These are phyloP conservation scores for Poeciliopsis infans DNA, from an alignment of 2,797 vertebrate species.

Conservation along the genomic window DNA sequence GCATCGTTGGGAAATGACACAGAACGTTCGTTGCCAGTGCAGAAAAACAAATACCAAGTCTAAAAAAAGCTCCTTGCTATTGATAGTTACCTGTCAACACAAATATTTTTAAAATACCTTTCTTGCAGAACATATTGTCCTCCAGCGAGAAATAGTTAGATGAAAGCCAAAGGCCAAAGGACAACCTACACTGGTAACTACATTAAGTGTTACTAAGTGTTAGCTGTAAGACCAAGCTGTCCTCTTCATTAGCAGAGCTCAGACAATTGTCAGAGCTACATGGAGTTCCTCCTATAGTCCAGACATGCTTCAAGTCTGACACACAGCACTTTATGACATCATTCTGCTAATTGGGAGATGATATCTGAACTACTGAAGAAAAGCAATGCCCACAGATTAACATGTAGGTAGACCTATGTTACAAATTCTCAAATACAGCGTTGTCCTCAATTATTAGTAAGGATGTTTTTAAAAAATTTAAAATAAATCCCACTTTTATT, in stretches of 20 bases:
- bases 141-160: background rate
- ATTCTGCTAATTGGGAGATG: background rate
- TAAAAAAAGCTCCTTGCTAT: slow-evolving; percentile 6
- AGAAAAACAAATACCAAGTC: slow-evolving; percentile 15
- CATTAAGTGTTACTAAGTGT: background rate
- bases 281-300: slow-evolving; percentile 5
- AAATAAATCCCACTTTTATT: background rate
- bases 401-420: background rate
- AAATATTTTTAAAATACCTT: background rate
- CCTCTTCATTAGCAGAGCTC: background rate
- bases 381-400: too few relatives aligned
- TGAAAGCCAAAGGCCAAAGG: background rate
- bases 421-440: background rate
- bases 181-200: background rate
- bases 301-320: background rate
- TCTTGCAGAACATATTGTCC: slow-evolving; percentile 1
- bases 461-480: background rate
- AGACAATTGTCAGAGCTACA: background rate
- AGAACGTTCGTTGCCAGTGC: slow-evolving; percentile 2
- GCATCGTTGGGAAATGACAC: slow-evolving; percentile 22
- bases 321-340: background rate
- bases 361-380: background rate
- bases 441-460: background rate
- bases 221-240: background rate
- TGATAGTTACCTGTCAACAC: background rate